Base-by-base conservation (phyloP, 2,113 vertebrate genomes). In the Pionites leucogaster region DNA sequence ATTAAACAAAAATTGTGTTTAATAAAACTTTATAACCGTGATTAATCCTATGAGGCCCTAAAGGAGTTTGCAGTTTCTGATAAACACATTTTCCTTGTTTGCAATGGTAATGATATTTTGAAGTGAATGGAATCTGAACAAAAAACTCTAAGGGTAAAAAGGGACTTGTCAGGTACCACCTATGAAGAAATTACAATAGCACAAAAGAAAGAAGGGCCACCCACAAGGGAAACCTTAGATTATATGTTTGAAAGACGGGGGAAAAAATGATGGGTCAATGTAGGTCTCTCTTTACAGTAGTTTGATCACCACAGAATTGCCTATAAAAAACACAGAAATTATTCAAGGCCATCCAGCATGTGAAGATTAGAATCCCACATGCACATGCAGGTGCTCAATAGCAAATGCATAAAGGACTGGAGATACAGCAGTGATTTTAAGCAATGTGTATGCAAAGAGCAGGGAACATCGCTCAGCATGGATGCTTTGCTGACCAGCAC, bases 1-100 rank as follows among this genome's bases (percentile, higher is more conserved):
- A 99, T 99, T 99, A 98, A 98, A 98, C 98, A 98, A 98, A 98
- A 98, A 98, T 98, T 98, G 98, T 98, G 98, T 98, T 98, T 99
- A 98, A 99, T 98, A 98, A 99, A 99, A 99, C 98, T 98, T 98
- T 98, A 99, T 98, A 98, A 98, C 98, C 98, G 95, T 98, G 98
- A 99, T 99, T 98, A 99, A 99, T 98, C 98, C 98, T 98, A 98
- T 98, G 98, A 98, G 98, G 98, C 98, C 98, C 98, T 98, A 96
- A 98, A 98, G 98, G 98, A 98, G 98, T 98, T 98, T 98, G 98
- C 97, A 98, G 96, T 98, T 98, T 98, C 98, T 98, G 98, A 98
- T 98, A 98, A 98, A 98, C 98, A 98, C 98, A 98, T 98, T 98
- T 98, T 98, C 98, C 98, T 98, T 98, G 98, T 98, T 98, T 98